Evolutionary conservation across 2,888 invertebrate species (phyloP).

Genomic region (Congeria kusceri): DNA sequence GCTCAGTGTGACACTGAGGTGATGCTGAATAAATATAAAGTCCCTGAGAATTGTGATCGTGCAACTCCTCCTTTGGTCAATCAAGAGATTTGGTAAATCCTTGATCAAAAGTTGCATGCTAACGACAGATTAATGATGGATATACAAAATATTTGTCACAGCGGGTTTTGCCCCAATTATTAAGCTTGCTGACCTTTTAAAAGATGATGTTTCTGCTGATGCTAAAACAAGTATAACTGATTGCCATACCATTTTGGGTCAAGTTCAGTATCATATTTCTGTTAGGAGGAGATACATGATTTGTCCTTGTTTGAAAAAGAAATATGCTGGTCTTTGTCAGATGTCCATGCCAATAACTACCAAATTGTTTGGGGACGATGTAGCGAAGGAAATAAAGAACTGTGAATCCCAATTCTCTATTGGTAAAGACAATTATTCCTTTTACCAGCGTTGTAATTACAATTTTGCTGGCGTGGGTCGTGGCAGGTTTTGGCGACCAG

Average conservation of each 20-base stretch:
- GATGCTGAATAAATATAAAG: slow-evolving; percentile 13
- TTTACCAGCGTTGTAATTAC: background rate
- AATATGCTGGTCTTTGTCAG: slow-evolving; percentile 21
- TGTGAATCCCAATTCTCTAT: slow-evolving; percentile 13
- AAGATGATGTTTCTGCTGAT: slow-evolving; percentile 2
- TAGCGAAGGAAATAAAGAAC: slow-evolving; percentile 35
- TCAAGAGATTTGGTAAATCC: slow-evolving; percentile 28
- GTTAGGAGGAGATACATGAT: slow-evolving; percentile 35
- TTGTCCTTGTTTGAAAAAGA: slow-evolving; percentile 20
- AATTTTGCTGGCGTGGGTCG: background rate
- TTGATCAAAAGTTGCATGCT: slow-evolving; percentile 1
- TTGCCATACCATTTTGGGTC: slow-evolving; percentile 29
- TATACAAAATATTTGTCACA: slow-evolving; percentile 27
- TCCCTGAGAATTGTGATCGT: slow-evolving; percentile 26
- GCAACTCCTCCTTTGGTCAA: slow-evolving; percentile 21
- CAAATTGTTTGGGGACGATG: slow-evolving; percentile 36
- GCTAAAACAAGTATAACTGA: slow-evolving; percentile 19
- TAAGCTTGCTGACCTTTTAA: slow-evolving; percentile 18
- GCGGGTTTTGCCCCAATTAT: slow-evolving; percentile 4
- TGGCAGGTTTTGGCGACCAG: background rate
- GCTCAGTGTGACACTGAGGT: slow-evolving; percentile 23
- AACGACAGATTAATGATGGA: slow-evolving; percentile 12
- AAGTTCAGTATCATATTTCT: slow-evolving; percentile 35
- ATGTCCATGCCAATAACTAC: slow-evolving; percentile 3
- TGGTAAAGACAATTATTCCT: slow-evolving; percentile 6